These are phyloP conservation scores for Scaptomyza caliginosa DNA, from an alignment of 2,888 invertebrate genomes.

Conservation along the genomic window DNA sequence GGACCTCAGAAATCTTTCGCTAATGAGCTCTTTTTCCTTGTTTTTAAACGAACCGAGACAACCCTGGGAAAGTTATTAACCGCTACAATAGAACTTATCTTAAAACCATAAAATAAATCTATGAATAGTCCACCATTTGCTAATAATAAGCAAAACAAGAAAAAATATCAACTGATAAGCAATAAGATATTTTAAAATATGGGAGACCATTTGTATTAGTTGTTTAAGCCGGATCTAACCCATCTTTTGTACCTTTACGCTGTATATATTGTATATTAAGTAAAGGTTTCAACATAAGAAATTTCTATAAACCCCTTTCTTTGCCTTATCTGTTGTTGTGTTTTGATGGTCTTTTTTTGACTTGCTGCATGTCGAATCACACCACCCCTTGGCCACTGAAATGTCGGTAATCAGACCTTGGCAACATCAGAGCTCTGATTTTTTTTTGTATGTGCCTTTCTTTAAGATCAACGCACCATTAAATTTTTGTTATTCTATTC, in stretches of 20 bases:
- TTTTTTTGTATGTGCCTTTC: neutral
- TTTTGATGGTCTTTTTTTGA: neutral
- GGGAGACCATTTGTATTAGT: too few species aligned
- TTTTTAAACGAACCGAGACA: too few species aligned
- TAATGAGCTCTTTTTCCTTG: neutral
- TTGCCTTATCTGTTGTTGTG: slow-evolving; percentile 19
- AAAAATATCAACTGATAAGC: neutral
- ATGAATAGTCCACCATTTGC: neutral
- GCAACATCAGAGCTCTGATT: slow-evolving; percentile 50
- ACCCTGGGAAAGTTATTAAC: too few species aligned
- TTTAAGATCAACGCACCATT: slow-evolving; percentile 33
- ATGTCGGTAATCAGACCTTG: slow-evolving; percentile 64
- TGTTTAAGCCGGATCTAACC: too few species aligned
- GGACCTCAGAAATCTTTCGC: slow-evolving; percentile 21
- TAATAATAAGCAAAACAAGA: neutral
- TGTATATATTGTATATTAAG: too few species aligned
- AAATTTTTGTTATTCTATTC: slow-evolving; percentile 3
- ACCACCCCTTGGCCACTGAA: slow-evolving; percentile 25
- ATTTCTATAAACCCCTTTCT: slow-evolving; percentile 4
- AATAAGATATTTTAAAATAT: neutral
- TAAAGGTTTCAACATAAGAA: too few species aligned
- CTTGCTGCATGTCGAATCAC: slow-evolving; percentile 28
- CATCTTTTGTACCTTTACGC: too few species aligned
- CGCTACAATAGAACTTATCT: neutral
- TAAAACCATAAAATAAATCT: neutral